Evolutionary conservation across 2,113 vertebrate genomes (phyloP).

Genomic region (Eulemur rufifrons): DNA sequence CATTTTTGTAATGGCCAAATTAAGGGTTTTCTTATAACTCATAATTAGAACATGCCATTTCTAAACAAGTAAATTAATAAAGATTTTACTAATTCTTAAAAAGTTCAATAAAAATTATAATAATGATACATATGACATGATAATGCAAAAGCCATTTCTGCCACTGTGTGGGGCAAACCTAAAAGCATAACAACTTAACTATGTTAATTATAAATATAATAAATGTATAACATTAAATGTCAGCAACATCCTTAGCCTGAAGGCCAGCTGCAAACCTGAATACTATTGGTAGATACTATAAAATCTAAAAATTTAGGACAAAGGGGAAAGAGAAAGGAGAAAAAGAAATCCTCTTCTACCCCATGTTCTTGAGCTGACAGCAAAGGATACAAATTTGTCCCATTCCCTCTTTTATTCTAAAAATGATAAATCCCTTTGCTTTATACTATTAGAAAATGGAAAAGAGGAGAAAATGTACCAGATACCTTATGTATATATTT

Average conservation of each 20-base stretch:
- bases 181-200: neutral
- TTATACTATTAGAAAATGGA: slow-evolving; percentile 20
- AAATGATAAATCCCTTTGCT: slow-evolving; percentile 19
- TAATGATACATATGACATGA: neutral
- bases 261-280: neutral
- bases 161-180: neutral
- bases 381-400: neutral
- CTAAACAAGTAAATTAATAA: neutral
- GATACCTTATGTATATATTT: neutral
- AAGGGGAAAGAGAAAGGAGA: neutral
- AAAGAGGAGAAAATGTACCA: neutral
- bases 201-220: neutral
- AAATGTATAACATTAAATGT: slow-evolving; percentile 31
- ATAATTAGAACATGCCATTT: neutral
- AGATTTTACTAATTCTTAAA: neutral
- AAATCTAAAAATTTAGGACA: neutral
- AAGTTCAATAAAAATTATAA: neutral
- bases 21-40: neutral
- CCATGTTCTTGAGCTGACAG: neutral
- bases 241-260: slow-evolving; percentile 5
- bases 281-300: neutral
- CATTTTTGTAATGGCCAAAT: neutral
- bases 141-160: slow-evolving; percentile 2
- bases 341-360: neutral
- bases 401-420: slow-evolving; percentile 20